Evolutionary conservation across 2,888 invertebrate species (phyloP).

Genomic region (Eupithecia subfuscata): DNA sequence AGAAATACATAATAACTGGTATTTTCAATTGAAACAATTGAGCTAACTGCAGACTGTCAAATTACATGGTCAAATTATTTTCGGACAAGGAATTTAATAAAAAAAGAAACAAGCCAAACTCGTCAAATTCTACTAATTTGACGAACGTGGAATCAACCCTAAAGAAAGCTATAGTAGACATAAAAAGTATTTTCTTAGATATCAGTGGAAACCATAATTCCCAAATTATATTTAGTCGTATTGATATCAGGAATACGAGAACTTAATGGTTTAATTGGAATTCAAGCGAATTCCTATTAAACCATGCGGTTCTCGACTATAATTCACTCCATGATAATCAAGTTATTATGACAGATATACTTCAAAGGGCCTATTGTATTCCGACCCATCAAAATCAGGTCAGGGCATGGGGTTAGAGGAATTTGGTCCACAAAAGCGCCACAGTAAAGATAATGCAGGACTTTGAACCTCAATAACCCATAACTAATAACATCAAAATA

Average conservation of each 20-base stretch:
- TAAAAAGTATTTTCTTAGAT: not conserved
- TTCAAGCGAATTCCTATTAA: too few species aligned
- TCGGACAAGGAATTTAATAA: too few species aligned
- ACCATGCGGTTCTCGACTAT: not conserved
- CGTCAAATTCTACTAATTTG: not conserved
- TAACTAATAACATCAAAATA: not conserved
- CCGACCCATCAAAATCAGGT: too few species aligned
- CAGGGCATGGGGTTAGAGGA: too few species aligned
- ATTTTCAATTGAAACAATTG: too few species aligned
- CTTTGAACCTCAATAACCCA: slow-evolving; percentile 7
- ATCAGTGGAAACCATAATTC: too few species aligned
- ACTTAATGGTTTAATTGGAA: not conserved
- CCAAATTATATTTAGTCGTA: too few species aligned
- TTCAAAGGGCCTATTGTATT: slow-evolving; percentile 13
- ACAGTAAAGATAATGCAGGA: not conserved
- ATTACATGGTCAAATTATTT: too few species aligned
- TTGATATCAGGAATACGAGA: not conserved
- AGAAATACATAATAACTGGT: too few species aligned
- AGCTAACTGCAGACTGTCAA: too few species aligned
- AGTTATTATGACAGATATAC: not conserved
- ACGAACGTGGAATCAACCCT: not conserved
- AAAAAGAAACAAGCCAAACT: too few species aligned
- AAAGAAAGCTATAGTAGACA: not conserved
- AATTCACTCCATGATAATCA: not conserved
- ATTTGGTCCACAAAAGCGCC: not conserved